Evolutionary conservation across 2,113 vertebrate species (phyloP).

Genomic region (Phylloscopus trochilus): DNA sequence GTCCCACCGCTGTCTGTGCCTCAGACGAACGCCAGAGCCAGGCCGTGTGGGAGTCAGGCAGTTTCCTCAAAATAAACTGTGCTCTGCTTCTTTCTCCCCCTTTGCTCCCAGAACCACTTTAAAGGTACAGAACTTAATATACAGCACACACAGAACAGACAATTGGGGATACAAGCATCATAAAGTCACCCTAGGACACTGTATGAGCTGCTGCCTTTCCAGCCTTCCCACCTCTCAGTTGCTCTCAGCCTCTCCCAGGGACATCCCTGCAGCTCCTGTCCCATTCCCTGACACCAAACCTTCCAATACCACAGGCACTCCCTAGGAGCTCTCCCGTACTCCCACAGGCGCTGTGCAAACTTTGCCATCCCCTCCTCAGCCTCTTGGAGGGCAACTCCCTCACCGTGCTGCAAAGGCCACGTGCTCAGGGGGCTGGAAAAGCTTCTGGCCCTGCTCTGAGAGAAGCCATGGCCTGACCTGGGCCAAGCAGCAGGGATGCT

Average conservation of each 20-base stretch:
- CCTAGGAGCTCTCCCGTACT: rapidly evolving
- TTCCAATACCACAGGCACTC: not conserved
- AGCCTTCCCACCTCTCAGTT: not conserved
- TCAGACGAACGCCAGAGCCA: too few relatives aligned
- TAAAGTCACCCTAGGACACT: too few relatives aligned
- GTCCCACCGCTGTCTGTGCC: too few relatives aligned
- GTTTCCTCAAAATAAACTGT: too few relatives aligned
- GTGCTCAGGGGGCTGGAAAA: not conserved
- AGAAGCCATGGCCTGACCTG: not conserved
- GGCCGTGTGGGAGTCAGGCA: too few relatives aligned
- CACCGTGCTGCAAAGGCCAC: not conserved
- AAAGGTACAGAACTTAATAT: too few relatives aligned
- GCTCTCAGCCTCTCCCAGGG: not conserved
- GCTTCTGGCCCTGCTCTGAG: not conserved
- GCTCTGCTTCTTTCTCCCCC: too few relatives aligned
- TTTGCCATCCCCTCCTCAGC: not conserved
- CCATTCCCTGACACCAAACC: not conserved
- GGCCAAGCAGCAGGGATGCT: not conserved
- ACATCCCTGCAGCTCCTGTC: not conserved
- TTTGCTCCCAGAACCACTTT: too few relatives aligned
- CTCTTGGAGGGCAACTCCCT: not conserved
- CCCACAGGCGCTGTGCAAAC: not conserved
- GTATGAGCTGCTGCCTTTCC: not conserved
- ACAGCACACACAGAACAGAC: too few relatives aligned
- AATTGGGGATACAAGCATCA: too few relatives aligned